phyloP scores from a whole-genome alignment of 2,797 vertebrate species.

The Pteronotus mesoamericanus region DNA sequence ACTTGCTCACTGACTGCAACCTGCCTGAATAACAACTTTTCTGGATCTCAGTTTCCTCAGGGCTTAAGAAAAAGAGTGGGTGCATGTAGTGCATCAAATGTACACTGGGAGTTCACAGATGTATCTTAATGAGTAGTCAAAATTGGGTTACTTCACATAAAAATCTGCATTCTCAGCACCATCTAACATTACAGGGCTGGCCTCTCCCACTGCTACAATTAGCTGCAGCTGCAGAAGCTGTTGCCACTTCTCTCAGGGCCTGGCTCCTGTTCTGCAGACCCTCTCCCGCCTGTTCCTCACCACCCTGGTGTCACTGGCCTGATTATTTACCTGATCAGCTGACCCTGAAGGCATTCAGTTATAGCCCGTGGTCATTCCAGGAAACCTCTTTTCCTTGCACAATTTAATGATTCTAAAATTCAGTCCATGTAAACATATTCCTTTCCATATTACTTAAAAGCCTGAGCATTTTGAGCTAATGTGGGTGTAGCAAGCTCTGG shows the following conservation, averaged over 20 bases:
- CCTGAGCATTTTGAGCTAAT: slow-evolving; percentile 21
- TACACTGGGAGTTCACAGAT: neutral
- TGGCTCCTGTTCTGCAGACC: neutral
- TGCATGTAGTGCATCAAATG: neutral
- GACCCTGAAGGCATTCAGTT: neutral
- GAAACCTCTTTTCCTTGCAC: neutral
- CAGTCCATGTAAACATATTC: neutral
- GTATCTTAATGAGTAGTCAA: neutral
- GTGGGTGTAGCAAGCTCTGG: slow-evolving; percentile 22
- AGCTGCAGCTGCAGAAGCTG: neutral
- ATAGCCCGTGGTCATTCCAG: neutral
- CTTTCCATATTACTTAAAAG: slow-evolving; percentile 35
- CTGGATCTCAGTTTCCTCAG: neutral
- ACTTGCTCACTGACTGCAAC: neutral
- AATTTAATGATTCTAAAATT: slow-evolving; percentile 20
- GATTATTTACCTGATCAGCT: neutral
- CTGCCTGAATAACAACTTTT: neutral
- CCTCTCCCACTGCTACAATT: neutral
- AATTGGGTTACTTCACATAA: neutral
- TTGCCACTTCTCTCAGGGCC: neutral
- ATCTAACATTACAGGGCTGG: neutral
- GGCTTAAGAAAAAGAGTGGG: neutral
- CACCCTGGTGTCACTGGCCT: fast-evolving
- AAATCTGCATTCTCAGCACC: neutral
- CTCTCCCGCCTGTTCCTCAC: no score